Conservation (phyloP, 2,113 vertebrate genomes). For the Hyperopisus bebe region DNA sequence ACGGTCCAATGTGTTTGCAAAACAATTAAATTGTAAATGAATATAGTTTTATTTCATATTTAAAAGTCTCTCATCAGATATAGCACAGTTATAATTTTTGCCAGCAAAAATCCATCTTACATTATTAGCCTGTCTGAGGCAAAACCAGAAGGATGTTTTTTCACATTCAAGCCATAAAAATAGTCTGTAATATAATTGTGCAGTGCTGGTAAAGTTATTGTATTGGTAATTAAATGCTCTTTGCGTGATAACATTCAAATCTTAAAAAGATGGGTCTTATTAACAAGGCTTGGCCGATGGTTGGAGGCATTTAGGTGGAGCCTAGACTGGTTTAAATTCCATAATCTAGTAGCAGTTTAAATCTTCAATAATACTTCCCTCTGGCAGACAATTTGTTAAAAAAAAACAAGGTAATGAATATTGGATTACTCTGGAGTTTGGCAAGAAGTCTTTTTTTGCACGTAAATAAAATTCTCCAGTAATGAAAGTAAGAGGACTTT, state of each 20-base stretch:
- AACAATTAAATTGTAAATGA: not conserved
- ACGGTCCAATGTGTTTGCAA: not conserved
- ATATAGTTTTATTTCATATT: not conserved
- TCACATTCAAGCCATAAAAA: not conserved
- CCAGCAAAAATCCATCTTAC: not conserved
- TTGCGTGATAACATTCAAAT: not conserved
- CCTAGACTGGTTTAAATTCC: not conserved
- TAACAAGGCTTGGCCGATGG: not conserved
- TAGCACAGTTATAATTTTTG: not conserved
- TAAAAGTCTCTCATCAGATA: not conserved
- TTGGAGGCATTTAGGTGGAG: not conserved
- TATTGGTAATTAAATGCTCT: not conserved
- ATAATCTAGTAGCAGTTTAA: not conserved
- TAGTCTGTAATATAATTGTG: not conserved
- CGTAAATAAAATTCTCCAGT: not conserved
- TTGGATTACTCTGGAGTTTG: not conserved
- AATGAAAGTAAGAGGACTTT: not conserved
- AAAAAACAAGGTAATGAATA: not conserved
- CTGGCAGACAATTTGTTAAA: not conserved
- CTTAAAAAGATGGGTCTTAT: not conserved
- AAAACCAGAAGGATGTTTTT: not conserved
- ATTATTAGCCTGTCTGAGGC: not conserved
- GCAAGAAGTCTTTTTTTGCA: not conserved
- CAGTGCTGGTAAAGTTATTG: not conserved
- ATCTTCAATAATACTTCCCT: not conserved